Evolutionary conservation across 1,140 invertebrate genomes (phyloP).

Genomic region (Heliconius melpomene): DNA sequence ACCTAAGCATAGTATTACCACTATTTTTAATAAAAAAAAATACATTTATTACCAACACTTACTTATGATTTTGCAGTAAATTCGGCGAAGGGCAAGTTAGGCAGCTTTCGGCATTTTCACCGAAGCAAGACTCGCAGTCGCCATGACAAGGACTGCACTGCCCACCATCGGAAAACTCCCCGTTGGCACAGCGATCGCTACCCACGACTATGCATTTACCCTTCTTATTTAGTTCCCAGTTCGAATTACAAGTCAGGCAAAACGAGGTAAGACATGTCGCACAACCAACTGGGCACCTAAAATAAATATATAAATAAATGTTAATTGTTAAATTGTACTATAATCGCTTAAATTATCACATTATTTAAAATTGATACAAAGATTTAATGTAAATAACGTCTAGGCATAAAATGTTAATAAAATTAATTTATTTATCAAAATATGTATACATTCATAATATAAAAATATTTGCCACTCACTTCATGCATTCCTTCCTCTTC

Average conservation of each 20-base stretch:
- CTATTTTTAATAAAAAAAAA: neutral
- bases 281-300: conserved; percentile 87
- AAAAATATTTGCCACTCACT: conserved; percentile 53
- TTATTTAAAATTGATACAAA: too few relatives aligned
- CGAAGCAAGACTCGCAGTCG: conserved; percentile 87
- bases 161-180: conserved; percentile 76
- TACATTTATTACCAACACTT: conserved; percentile 31
- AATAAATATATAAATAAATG: neutral
- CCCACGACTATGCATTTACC: conserved; percentile 85
- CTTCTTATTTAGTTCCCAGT: conserved; percentile 88
- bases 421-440: too few relatives aligned
- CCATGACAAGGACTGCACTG: conserved; percentile 86
- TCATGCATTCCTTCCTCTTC: conserved; percentile 87
- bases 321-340: too few relatives aligned
- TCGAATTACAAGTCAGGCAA: conserved; percentile 86
- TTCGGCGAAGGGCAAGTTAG: conserved; percentile 85
- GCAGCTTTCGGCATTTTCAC: conserved; percentile 85
- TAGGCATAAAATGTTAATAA: too few relatives aligned
- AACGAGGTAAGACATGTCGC: conserved; percentile 85
- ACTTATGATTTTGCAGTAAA: conserved; percentile 84
- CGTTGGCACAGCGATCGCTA: conserved; percentile 84
- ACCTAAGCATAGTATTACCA: too few relatives aligned
- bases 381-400: too few relatives aligned
- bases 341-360: too few relatives aligned
- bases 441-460: neutral